Evolutionary conservation across 2,888 invertebrate genomes (phyloP), one percentile per base, ranked within the genome.

Genomic region (Drosophila kokeensis): DNA sequence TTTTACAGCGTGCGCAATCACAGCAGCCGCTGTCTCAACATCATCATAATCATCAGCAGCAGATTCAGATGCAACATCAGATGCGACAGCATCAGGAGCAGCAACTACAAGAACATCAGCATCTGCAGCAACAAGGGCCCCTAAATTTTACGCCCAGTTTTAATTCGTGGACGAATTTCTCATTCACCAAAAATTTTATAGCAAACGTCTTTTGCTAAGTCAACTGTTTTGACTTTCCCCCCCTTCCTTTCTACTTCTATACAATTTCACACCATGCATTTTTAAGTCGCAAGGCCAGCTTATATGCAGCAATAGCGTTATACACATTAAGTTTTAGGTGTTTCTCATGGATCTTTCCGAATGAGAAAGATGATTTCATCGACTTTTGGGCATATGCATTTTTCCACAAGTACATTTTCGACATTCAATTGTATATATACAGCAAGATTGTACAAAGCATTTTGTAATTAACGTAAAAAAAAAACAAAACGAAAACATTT

Each of bases 81-180:
- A 65, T 53, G 24, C 62, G 57, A 5, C 81, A 71, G 11, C 62
- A 60, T 4, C 76, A 70, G 8, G 86, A 86, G 18, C 76, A 65
- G 18, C 57, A 52, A 2, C 68, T 45, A 11, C 55, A 48, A 13
- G 70, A 69, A 13, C 69, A 53, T 6, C 82, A 81, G 55, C 86
- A 87, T 40, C 70, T 66, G 40, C 61, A 50, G 13, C 73, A 64
- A n/a, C 75, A 52, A 42, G 76, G 82, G 58, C 80, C 79, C 4
- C 59, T 83, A 52, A 90, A 90, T 70, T 92, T 92, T 69, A 92
- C 91, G 82, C 93, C 93, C 82, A 92, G 85, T 88, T 92, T 93
- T 57, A 92, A 92, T 90, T 92, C 93, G 79, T 93, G 93, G 93
- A 92, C 91, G 74, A 93, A 92, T 91, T 93, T 93, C 76, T 92